Percentiles rank a stretch among this genome's conserved stretches.
These are phyloP conservation scores for Drosophila dives DNA, from an alignment of 2,888 invertebrate species.

Conservation along the genomic window DNA sequence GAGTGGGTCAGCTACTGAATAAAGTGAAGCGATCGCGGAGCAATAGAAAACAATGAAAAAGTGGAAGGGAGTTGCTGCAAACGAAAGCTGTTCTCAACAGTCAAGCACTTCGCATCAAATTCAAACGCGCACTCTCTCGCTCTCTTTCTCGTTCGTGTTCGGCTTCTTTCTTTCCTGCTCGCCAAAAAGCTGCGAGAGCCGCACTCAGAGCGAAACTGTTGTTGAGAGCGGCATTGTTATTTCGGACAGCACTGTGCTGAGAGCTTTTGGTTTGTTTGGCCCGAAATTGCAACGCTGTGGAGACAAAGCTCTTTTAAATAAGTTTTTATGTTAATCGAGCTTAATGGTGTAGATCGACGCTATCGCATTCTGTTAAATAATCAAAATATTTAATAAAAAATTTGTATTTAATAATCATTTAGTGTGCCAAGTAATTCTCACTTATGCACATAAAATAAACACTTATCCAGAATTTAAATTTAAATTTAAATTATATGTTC, in stretches of 20 bases:
- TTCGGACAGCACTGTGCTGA: constrained; percentile 30
- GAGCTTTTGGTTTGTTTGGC: constrained; percentile 35
- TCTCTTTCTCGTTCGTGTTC: neutral
- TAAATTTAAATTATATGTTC: neutral
- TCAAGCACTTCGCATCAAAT: constrained; percentile 4
- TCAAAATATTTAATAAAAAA: neutral
- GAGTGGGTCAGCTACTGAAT: constrained; percentile 55
- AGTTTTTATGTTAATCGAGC: constrained; percentile 15
- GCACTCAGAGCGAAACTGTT: constrained; percentile 14
- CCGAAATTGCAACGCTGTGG: constrained; percentile 17
- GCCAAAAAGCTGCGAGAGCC: constrained; percentile 9
- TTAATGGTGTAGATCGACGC: constrained; percentile 27
- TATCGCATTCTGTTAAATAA: neutral
- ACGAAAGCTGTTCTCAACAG: constrained; percentile 33
- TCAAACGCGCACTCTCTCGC: constrained; percentile 3
- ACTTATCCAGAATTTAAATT: neutral
- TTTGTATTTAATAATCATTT: neutral
- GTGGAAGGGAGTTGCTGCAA: constrained; percentile 14
- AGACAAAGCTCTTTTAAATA: neutral
- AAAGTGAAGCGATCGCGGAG: constrained; percentile 41
- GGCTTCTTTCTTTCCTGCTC: neutral
- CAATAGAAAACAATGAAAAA: constrained; percentile 16
- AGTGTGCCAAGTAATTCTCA: neutral
- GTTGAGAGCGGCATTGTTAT: constrained; percentile 3
- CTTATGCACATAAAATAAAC: neutral